phyloP scores from a whole-genome alignment of 2,888 invertebrate species.

The Corythucha ciliata region DNA sequence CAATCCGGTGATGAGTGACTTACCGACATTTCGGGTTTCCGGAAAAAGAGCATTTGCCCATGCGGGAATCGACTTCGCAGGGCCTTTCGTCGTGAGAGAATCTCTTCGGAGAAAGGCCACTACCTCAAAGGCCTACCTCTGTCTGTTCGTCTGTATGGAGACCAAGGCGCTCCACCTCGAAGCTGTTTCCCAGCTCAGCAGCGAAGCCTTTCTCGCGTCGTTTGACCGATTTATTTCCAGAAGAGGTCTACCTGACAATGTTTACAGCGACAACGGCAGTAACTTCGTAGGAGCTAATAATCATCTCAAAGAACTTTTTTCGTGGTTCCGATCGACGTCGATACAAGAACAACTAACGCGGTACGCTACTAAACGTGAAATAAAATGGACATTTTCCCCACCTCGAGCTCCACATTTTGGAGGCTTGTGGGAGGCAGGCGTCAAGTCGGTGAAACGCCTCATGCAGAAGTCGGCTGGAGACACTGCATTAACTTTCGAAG shows the following conservation, averaged over 20 bases:
- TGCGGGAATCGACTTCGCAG: constrained; percentile 37
- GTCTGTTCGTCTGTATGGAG: constrained; percentile 36
- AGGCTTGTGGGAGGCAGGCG: constrained; percentile 37
- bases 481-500: constrained; percentile 34
- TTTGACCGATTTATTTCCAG: constrained; percentile 37
- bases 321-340: constrained; percentile 7
- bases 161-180: constrained; percentile 39
- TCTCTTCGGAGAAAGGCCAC: constrained; percentile 26
- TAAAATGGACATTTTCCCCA: constrained; percentile 26
- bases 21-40: constrained; percentile 21
- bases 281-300: constrained; percentile 39
- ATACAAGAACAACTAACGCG: constrained; percentile 26
- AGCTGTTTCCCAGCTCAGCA: constrained; percentile 36
- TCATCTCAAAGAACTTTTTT: constrained; percentile 12
- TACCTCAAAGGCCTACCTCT: constrained; percentile 34
- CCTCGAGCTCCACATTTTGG: constrained; percentile 36
- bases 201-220: constrained; percentile 37
- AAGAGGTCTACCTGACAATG: constrained; percentile 34
- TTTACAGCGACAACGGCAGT: constrained; percentile 39
- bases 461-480: constrained; percentile 31
- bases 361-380: constrained; percentile 37
- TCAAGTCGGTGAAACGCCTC: constrained; percentile 37
- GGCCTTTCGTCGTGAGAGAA: constrained; percentile 33
- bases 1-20: constrained; percentile 22
- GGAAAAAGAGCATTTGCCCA: constrained; percentile 30